These are phyloP conservation scores for Drosophila eohydei DNA, from an alignment of 2,888 invertebrate genomes.

Conservation along the genomic window DNA sequence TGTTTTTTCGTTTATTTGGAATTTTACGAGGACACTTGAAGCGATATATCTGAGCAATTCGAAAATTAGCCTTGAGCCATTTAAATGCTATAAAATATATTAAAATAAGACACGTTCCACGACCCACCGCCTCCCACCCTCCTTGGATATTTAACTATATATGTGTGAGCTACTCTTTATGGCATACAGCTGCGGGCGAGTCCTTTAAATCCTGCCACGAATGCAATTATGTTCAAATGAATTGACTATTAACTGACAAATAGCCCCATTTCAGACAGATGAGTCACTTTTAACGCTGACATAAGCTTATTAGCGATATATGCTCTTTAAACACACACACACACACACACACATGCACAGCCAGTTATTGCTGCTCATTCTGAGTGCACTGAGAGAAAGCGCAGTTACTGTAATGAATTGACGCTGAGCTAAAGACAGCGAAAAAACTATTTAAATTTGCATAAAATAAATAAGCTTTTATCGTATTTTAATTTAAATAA, in stretches of 20 bases:
- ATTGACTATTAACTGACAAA: conserved; percentile 74
- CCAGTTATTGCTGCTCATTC: conserved; percentile 34
- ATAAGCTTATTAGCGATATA: conserved; percentile 73
- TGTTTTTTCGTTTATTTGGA: background rate
- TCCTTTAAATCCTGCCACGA: conserved; percentile 45
- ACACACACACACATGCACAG: conserved; percentile 24
- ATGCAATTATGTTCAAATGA: conserved; percentile 75
- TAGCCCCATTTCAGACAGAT: conserved; percentile 53
- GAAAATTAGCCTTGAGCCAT: conserved; percentile 69
- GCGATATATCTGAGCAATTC: conserved; percentile 56
- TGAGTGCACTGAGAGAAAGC: conserved; percentile 38
- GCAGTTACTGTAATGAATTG: background rate
- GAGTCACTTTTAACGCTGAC: conserved; percentile 75
- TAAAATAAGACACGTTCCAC: conserved; percentile 48
- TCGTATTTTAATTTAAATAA: too few relatives aligned
- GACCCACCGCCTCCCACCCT: background rate
- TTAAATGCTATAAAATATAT: conserved; percentile 69
- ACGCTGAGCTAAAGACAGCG: too few relatives aligned
- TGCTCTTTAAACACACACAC: conserved; percentile 45
- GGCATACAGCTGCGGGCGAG: conserved; percentile 50
- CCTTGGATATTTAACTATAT: background rate
- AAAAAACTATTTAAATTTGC: too few relatives aligned
- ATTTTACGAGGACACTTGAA: conserved; percentile 40
- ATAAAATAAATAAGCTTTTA: too few relatives aligned
- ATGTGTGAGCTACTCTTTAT: conserved; percentile 17